Conservation (phyloP, 2,113 vertebrate species). For the Gnathonemus longibarbis region DNA sequence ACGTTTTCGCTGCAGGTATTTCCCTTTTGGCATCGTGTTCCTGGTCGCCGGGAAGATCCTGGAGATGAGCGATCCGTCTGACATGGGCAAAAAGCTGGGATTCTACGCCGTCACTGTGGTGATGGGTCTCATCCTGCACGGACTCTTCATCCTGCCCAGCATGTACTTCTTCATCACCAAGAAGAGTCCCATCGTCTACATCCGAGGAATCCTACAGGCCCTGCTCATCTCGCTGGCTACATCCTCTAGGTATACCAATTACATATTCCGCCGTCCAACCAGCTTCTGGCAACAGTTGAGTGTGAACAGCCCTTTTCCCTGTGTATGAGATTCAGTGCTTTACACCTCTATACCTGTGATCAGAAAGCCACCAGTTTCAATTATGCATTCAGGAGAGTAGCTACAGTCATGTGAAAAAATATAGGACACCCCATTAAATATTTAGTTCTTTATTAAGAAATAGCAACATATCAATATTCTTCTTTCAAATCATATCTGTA, state of each 20-base stretch:
- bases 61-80: slow-evolving; percentile 92
- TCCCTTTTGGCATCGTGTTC: slow-evolving; percentile 94
- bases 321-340: neutral
- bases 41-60: slow-evolving; percentile 94
- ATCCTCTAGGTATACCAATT: slow-evolving; percentile 78
- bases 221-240: slow-evolving; percentile 93
- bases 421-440: no score
- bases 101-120: slow-evolving; percentile 91
- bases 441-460: no score
- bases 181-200: slow-evolving; percentile 95
- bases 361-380: neutral
- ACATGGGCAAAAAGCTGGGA: slow-evolving; percentile 90
- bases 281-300: neutral
- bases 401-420: neutral
- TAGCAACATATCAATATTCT: no score
- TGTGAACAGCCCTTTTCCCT: neutral
- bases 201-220: slow-evolving; percentile 91
- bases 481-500: no score
- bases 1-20: slow-evolving; percentile 68
- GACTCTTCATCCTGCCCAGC: slow-evolving; percentile 86
- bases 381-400: neutral
- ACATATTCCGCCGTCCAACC: neutral
- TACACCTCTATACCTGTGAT: neutral
- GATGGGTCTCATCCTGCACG: slow-evolving; percentile 83
- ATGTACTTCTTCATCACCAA: slow-evolving; percentile 96